Percentiles rank a stretch among this genome's conserved stretches.
Conservation (phyloP, 2,797 vertebrate genomes). For the Rhyacichthys aspro region DNA sequence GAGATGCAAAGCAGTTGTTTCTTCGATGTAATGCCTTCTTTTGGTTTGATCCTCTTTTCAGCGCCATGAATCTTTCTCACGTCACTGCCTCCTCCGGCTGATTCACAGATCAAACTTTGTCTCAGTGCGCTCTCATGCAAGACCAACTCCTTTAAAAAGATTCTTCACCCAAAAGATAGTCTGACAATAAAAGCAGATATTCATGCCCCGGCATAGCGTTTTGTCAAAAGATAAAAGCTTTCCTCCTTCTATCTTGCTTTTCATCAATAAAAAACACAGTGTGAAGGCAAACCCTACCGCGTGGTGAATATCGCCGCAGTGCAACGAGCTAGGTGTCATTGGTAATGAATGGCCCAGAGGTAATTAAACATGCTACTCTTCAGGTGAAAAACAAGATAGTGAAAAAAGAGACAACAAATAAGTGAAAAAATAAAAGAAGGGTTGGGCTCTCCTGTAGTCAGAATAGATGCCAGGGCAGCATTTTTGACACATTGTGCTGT, state of each 20-base stretch:
- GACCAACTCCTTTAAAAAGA: conserved; percentile 60
- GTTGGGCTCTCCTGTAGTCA: conserved; percentile 52
- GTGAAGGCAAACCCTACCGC: conserved; percentile 65
- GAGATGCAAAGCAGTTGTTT: conserved; percentile 22
- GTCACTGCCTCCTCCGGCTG: conserved; percentile 55
- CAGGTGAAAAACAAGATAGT: conserved; percentile 66
- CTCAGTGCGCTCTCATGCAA: conserved; percentile 55
- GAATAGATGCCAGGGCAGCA: conserved; percentile 70
- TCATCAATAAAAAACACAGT: conserved; percentile 73
- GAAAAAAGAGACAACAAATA: conserved; percentile 74
- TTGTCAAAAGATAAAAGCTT: conserved; percentile 74
- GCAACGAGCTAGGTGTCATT: conserved; percentile 69
- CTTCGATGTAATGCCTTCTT: conserved; percentile 22
- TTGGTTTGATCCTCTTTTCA: conserved; percentile 36
- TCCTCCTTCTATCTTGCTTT: conserved; percentile 64
- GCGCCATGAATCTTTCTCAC: conserved; percentile 51
- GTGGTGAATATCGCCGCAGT: conserved; percentile 51
- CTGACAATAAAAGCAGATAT: conserved; percentile 71
- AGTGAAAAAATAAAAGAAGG: conserved; percentile 37
- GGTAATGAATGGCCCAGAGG: conserved; percentile 79
- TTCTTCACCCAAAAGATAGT: conserved; percentile 61
- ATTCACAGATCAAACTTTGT: conserved; percentile 63
- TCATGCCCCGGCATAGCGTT: conserved; percentile 54
- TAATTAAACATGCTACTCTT: conserved; percentile 79
- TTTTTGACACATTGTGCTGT: conserved; percentile 59